A percentile compares a stretch with the other conserved stretches of the same genome.
These are phyloP conservation scores for Drosophila melanocephala DNA, from an alignment of 2,888 invertebrate species.

Conservation along the genomic window DNA sequence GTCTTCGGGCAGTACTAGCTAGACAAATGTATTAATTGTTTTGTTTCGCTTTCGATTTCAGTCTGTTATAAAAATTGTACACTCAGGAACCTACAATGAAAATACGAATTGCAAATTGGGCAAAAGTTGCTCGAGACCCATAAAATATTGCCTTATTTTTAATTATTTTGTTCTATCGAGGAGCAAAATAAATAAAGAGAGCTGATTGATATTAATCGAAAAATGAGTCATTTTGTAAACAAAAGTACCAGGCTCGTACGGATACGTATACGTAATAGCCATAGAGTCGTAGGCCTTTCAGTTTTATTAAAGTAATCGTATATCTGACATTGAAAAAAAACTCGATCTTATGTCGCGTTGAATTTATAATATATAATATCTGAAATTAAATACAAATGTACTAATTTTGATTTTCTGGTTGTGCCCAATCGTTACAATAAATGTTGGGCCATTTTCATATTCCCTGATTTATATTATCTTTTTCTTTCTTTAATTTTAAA, in stretches of 20 bases:
- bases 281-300: background rate
- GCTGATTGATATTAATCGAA: too few relatives aligned
- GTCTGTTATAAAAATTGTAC: background rate
- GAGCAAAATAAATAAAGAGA: too few relatives aligned
- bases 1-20: background rate
- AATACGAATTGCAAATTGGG: background rate
- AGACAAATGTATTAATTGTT: background rate
- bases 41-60: conserved; percentile 7
- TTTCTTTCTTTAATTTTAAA: background rate
- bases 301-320: background rate
- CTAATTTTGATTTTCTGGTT: background rate
- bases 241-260: too few relatives aligned
- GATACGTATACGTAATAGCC: too few relatives aligned
- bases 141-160: background rate
- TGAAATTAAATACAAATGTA: background rate
- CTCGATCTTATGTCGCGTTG: background rate
- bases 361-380: background rate
- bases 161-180: too few relatives aligned
- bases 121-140: background rate
- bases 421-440: background rate
- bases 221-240: too few relatives aligned
- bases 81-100: background rate
- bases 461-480: background rate
- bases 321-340: background rate
- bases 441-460: background rate